Conservation (phyloP, 2,888 invertebrate genomes). For the Helleia helle region DNA sequence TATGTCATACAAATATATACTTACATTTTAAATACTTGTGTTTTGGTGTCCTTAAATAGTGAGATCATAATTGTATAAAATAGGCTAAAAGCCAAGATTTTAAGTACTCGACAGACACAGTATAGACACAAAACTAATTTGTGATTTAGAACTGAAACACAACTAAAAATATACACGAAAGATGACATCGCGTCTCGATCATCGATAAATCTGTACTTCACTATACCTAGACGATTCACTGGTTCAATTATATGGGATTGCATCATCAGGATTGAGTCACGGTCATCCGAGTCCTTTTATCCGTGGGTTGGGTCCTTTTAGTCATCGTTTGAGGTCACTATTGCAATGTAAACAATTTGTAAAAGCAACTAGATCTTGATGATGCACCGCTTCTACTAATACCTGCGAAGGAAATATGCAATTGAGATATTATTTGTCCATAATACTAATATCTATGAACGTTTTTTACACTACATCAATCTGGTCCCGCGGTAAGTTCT, state of each 20-base stretch:
- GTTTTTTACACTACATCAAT: no score
- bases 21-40: no score
- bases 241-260: constrained; percentile 56
- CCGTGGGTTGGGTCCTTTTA: constrained; percentile 59
- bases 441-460: no score
- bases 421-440: no score
- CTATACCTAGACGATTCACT: constrained; percentile 38
- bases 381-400: constrained; percentile 3
- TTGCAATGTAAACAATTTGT: constrained; percentile 41
- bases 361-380: constrained; percentile 15
- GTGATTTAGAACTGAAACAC: neutral
- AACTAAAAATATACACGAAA: neutral
- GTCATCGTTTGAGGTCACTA: constrained; percentile 52
- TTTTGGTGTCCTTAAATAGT: no score
- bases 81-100: no score
- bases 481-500: no score
- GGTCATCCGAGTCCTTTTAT: constrained; percentile 52
- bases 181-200: constrained; percentile 1
- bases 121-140: no score
- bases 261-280: constrained; percentile 68
- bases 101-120: no score
- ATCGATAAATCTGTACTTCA: constrained; percentile 16
- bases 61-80: no score
- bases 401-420: no score
- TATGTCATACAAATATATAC: no score